Base-by-base conservation (phyloP, 2,113 vertebrate genomes). In the Solenodon paradoxus region DNA sequence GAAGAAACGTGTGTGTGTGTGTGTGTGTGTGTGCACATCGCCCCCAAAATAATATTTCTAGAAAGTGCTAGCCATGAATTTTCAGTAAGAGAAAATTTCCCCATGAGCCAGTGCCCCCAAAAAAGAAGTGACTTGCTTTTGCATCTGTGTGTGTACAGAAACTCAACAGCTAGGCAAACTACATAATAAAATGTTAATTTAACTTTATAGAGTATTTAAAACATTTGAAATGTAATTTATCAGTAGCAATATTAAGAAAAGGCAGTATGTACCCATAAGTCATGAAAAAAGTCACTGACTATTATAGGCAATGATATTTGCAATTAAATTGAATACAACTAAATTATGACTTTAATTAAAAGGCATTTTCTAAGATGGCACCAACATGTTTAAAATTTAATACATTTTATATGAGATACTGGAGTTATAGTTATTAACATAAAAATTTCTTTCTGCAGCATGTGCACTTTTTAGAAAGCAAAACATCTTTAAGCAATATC, bases 321-420 rank as follows among this genome's bases (percentile, higher is more conserved):
- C 98, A 98, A 98, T 98, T 98, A 98, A 98, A 87, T 91, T 89
- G 96, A 98, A 95, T 97, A 95, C 61, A 98, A 98, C 96, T 98
- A 98, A 98, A 98, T 98, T 98, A 98, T 96, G 95, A 96, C 81
- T 98, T 98, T 98, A 98, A 98, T 98, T 98, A 98, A 98, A 97
- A 98, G 84, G 94, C 97, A 96, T 97, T 82, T 96, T 96, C 97
- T 97, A 97, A 97, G 94, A 98, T 97, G 97, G 95, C 95, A 98
- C 77, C 88, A 97, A 98, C 97, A 96, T 96, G 96, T 97, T 98
- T 98, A 98, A 98, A 98, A 98, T 98, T 97, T 98, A 98, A 98
- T 98, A 95, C 82, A 96, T 98, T 98, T 98, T 97, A 96, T 97
- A 97, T 96, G 97, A 98, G 97, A 97, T 97, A 98, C 94, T 96